Conservation (phyloP, 2,113 vertebrate species). For the Gila orcuttii region DNA sequence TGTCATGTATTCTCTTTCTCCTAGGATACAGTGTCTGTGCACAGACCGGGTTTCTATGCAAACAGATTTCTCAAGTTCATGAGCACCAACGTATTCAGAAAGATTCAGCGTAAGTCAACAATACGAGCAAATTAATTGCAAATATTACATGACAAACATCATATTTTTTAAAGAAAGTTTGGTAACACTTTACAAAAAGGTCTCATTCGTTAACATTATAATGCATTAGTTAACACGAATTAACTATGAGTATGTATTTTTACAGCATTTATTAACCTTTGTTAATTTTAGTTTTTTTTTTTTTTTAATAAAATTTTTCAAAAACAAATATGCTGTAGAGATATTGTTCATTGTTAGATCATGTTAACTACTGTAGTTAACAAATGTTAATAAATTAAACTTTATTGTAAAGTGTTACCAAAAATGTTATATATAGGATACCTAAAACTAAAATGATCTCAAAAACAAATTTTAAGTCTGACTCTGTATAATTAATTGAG, state of each 20-base stretch:
- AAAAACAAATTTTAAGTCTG: too few relatives aligned
- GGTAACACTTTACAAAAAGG: background rate
- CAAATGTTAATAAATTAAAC: background rate
- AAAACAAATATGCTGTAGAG: background rate
- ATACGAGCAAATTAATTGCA: background rate
- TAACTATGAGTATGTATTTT: background rate
- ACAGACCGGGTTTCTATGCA: constrained; percentile 94
- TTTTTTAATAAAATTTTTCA: too few relatives aligned
- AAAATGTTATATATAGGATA: too few relatives aligned
- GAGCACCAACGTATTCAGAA: constrained; percentile 94
- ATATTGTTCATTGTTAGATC: background rate
- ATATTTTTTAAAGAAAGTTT: background rate
- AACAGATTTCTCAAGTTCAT: constrained; percentile 98
- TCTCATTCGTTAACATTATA: background rate
- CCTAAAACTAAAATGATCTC: too few relatives aligned
- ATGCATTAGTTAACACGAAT: background rate
- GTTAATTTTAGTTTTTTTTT: too few relatives aligned
- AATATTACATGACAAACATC: background rate
- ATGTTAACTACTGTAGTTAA: background rate
- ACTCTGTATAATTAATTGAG: background rate
- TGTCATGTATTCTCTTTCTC: constrained; percentile 43
- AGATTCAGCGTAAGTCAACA: constrained; percentile 86
- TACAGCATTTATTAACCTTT: background rate
- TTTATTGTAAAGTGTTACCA: background rate
- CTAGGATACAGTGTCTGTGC: constrained; percentile 95